These are phyloP conservation scores for Ptyas mucosa DNA, from an alignment of 2,113 vertebrate species.

Conservation along the genomic window DNA sequence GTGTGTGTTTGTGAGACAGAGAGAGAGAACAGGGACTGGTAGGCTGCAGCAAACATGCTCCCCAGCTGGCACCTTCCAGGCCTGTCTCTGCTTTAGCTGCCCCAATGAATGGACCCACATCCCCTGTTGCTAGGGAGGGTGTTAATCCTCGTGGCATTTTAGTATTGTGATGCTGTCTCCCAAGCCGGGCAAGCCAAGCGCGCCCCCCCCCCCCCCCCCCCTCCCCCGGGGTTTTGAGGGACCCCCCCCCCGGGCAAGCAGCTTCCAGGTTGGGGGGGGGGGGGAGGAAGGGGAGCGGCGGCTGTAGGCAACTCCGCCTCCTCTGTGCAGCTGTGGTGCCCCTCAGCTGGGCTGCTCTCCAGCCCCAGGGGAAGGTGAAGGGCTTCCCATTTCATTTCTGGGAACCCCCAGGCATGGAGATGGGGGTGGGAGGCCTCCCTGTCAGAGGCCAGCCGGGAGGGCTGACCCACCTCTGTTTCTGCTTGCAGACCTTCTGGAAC, in stretches of 20 bases:
- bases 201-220: too few species aligned
- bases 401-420: background rate
- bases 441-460: background rate
- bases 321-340: background rate
- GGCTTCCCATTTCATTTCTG: background rate
- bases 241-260: background rate
- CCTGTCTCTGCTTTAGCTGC: background rate
- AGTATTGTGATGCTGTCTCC: background rate
- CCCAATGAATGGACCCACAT: background rate
- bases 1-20: too few species aligned
- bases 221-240: too few species aligned
- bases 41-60: background rate
- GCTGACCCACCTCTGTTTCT: too few species aligned
- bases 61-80: background rate
- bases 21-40: background rate
- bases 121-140: background rate
- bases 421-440: background rate
- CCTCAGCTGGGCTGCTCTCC: background rate
- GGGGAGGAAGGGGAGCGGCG: background rate
- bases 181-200: background rate
- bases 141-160: background rate
- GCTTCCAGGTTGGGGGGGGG: background rate
- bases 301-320: background rate
- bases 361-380: background rate
- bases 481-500: constrained; percentile 69